Conservation (phyloP, 2,888 invertebrate species). For the Sphaerophoria taeniata region DNA sequence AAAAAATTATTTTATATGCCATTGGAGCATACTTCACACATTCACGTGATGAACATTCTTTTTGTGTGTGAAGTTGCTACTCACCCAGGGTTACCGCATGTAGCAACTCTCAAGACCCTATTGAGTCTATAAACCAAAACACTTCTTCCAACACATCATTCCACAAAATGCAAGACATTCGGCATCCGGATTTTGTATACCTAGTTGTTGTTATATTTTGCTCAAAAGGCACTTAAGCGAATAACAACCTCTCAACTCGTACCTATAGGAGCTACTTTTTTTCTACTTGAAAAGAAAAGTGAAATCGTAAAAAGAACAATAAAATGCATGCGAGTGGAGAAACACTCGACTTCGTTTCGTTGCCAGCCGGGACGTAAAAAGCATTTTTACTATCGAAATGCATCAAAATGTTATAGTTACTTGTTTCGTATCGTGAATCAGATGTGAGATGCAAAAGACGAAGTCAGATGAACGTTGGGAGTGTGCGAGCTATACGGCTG, state of each 20-base stretch:
- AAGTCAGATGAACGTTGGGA: background rate
- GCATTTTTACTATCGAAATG: slow-evolving; percentile 73
- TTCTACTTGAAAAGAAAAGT: slow-evolving; percentile 11
- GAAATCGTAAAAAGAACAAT: slow-evolving; percentile 71
- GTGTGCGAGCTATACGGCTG: background rate
- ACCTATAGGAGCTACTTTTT: slow-evolving; percentile 15
- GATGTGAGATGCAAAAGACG: slow-evolving; percentile 17
- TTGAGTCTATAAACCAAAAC: slow-evolving; percentile 20
- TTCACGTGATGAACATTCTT: slow-evolving; percentile 19
- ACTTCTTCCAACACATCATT: slow-evolving; percentile 21
- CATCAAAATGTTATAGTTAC: slow-evolving; percentile 62
- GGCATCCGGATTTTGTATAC: background rate
- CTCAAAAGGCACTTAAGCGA: slow-evolving; percentile 39
- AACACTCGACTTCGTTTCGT: slow-evolving; percentile 54
- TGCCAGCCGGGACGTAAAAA: slow-evolving; percentile 67
- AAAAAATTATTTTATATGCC: background rate
- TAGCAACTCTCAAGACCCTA: slow-evolving; percentile 29
- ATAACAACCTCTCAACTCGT: slow-evolving; percentile 42
- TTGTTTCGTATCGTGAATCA: slow-evolving; percentile 1
- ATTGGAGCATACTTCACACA: slow-evolving; percentile 6
- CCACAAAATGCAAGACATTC: slow-evolving; percentile 28
- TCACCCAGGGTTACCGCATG: background rate
- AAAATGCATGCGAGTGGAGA: slow-evolving; percentile 61
- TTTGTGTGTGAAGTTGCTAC: background rate
- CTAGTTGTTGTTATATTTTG: slow-evolving; percentile 11